These are phyloP conservation scores for Gallirallus australis DNA, from an alignment of 2,797 vertebrate species.

Conservation along the genomic window DNA sequence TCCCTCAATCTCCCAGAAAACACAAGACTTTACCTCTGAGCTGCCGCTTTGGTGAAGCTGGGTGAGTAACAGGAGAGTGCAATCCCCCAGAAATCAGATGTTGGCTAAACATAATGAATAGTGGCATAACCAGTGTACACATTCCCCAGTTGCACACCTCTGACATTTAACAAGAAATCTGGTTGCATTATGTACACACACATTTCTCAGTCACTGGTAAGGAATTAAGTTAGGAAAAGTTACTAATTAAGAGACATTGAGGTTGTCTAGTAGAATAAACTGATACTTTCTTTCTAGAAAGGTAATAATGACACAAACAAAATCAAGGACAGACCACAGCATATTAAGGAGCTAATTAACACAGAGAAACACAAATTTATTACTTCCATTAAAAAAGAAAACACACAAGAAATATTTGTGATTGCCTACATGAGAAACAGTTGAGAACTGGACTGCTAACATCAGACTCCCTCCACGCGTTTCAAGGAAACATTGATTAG, in stretches of 20 bases:
- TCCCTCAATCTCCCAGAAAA: neutral
- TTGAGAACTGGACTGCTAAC: conserved; percentile 10
- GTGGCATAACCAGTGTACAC: neutral
- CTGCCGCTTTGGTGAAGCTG: neutral
- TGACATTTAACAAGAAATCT: neutral
- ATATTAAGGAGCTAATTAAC: conserved; percentile 35
- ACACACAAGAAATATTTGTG: neutral
- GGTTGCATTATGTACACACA: accelerated
- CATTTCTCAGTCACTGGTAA: neutral
- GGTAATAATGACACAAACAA: neutral
- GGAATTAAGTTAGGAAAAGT: neutral
- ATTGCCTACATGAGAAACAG: conserved; percentile 33
- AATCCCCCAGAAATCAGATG: neutral
- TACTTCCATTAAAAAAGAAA: neutral
- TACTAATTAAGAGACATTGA: neutral
- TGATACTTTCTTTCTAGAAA: neutral
- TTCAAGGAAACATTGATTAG: conserved; percentile 52
- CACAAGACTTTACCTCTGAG: neutral
- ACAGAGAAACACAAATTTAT: neutral
- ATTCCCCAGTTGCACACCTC: neutral
- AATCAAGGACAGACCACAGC: neutral
- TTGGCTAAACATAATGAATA: neutral
- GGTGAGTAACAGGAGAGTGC: neutral
- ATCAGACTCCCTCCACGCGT: conserved; percentile 13
- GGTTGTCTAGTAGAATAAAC: neutral